These are phyloP conservation scores for Gerris lacustris DNA, from an alignment of 2,888 invertebrate species.

Conservation along the genomic window DNA sequence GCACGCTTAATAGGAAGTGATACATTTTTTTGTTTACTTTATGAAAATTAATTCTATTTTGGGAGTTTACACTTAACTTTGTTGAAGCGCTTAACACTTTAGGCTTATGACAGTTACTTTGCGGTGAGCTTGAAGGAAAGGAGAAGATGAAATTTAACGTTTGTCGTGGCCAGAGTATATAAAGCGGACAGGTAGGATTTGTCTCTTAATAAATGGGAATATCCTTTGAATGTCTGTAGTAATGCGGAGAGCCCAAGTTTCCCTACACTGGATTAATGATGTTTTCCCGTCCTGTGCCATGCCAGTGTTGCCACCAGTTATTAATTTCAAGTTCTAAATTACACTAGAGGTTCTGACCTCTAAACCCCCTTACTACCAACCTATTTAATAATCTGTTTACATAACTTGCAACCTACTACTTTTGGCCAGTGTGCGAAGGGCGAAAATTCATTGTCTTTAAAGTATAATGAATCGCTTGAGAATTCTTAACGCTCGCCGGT, in stretches of 20 bases:
- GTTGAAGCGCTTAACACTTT: no score
- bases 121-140: neutral
- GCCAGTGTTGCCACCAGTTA: slow-evolving; percentile 2
- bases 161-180: neutral
- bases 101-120: no score
- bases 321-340: neutral
- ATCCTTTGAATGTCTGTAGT: neutral
- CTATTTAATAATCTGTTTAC: slow-evolving; percentile 5
- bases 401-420: neutral
- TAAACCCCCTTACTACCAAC: neutral
- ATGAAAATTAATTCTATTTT: no score
- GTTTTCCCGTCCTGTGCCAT: neutral
- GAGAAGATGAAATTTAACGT: neutral
- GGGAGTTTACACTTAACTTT: no score
- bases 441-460: no score
- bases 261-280: neutral
- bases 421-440: no score
- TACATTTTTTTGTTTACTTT: no score
- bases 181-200: slow-evolving; percentile 5
- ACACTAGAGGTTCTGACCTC: neutral
- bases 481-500: no score
- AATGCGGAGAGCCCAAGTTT: neutral
- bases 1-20: no score
- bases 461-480: no score
- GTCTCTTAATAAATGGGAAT: slow-evolving; percentile 1